phyloP scores from a whole-genome alignment of 35 echinoderm and acorn worm species.

The Anneissia japonica region DNA sequence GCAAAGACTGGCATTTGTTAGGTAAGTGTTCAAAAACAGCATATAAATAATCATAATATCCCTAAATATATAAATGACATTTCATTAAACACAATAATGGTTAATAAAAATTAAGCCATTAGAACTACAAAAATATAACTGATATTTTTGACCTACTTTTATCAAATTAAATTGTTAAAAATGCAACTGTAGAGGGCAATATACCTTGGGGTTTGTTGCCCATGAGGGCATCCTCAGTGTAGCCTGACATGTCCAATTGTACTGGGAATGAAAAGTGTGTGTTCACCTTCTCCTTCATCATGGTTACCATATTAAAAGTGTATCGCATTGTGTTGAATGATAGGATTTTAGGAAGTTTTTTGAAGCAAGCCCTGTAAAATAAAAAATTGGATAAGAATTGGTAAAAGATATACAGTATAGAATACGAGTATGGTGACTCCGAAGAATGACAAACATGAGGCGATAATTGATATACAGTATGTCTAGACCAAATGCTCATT shows the following conservation, averaged over 20 bases:
- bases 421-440: not conserved
- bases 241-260: constrained; percentile 61
- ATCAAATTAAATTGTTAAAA: too few relatives aligned
- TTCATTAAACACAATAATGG: too few relatives aligned
- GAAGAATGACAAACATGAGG: not conserved
- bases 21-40: too few relatives aligned
- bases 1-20: too few relatives aligned
- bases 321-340: constrained; percentile 89
- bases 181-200: not conserved
- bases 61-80: too few relatives aligned
- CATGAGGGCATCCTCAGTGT: constrained; percentile 75
- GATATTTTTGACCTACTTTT: too few relatives aligned
- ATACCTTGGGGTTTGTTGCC: not conserved
- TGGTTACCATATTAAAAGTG: constrained; percentile 78
- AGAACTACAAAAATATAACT: too few relatives aligned
- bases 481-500: too few relatives aligned
- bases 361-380: constrained; percentile 67
- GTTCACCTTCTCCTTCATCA: constrained; percentile 91
- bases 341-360: constrained; percentile 70
- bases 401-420: too few relatives aligned
- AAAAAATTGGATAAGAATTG: not conserved
- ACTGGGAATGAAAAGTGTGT: constrained; percentile 70
- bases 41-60: too few relatives aligned
- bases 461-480: too few relatives aligned
- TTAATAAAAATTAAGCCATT: too few relatives aligned